Conservation (phyloP, 2,113 vertebrate genomes). For the Corythornis madagascariensis region DNA sequence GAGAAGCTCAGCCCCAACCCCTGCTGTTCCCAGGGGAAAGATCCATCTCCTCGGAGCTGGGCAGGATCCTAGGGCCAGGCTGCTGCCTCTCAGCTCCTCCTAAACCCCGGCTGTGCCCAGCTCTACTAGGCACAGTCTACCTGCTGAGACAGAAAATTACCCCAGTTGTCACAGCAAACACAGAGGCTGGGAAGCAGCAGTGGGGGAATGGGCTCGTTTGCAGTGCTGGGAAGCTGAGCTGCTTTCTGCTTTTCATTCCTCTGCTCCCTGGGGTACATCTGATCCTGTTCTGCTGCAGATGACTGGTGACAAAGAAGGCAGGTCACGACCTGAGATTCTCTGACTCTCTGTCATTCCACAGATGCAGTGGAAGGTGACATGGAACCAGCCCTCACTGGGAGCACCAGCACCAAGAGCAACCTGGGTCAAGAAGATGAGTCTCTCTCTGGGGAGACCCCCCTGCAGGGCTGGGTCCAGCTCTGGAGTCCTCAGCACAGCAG, state of each 20-base stretch:
- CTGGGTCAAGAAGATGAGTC: neutral
- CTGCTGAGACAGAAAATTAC: constrained; percentile 12
- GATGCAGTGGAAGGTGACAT: neutral
- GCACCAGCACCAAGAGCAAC: neutral
- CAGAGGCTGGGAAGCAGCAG: neutral
- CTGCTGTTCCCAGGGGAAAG: neutral
- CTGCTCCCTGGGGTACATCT: fast-evolving
- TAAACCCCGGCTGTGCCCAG: neutral
- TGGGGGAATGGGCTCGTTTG: neutral
- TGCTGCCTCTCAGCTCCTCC: neutral
- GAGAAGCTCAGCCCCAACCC: neutral
- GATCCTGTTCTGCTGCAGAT: neutral
- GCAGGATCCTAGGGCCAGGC: neutral
- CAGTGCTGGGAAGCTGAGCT: neutral
- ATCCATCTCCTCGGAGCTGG: neutral
- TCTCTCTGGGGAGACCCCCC: neutral
- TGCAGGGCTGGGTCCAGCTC: neutral
- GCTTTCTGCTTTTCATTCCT: neutral
- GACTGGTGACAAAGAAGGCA: neutral
- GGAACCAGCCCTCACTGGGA: neutral
- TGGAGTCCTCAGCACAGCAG: too few relatives aligned
- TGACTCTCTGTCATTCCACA: too few relatives aligned
- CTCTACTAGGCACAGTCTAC: neutral
- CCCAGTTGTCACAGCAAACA: neutral
- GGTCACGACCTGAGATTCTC: neutral